phyloP scores from a whole-genome alignment of 2,797 vertebrate species.

The Gallinago stenura region DNA sequence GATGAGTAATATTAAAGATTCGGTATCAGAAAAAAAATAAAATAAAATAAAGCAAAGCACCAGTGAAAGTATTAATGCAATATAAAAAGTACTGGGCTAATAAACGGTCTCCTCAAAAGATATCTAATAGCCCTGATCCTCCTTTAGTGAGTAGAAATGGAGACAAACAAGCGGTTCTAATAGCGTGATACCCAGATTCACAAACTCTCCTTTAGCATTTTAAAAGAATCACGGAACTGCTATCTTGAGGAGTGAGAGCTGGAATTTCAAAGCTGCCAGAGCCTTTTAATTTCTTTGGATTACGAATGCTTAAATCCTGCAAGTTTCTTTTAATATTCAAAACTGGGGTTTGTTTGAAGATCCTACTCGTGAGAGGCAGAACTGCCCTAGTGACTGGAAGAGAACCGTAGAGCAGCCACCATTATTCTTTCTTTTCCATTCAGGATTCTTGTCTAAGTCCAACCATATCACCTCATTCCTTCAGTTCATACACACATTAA shows the following conservation, averaged over 20 bases:
- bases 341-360: conserved; percentile 10
- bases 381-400: neutral
- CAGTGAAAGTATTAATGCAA: neutral
- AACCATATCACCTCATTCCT: neutral
- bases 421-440: neutral
- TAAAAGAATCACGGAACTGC: neutral
- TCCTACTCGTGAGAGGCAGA: neutral
- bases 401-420: neutral
- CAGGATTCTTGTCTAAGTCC: neutral
- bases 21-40: neutral
- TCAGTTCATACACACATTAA: neutral
- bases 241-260: neutral
- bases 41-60: neutral
- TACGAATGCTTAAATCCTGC: neutral
- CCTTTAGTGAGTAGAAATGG: neutral
- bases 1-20: neutral
- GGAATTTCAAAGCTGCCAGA: conserved; percentile 10
- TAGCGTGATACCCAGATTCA: neutral
- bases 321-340: conserved; percentile 37
- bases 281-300: conserved; percentile 8
- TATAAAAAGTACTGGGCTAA: neutral
- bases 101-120: neutral
- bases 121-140: neutral
- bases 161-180: neutral
- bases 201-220: neutral